Evolutionary conservation across 1,140 invertebrate species (phyloP), one percentile per base, ranked within the genome.

Genomic region (Sycobia sp.): DNA sequence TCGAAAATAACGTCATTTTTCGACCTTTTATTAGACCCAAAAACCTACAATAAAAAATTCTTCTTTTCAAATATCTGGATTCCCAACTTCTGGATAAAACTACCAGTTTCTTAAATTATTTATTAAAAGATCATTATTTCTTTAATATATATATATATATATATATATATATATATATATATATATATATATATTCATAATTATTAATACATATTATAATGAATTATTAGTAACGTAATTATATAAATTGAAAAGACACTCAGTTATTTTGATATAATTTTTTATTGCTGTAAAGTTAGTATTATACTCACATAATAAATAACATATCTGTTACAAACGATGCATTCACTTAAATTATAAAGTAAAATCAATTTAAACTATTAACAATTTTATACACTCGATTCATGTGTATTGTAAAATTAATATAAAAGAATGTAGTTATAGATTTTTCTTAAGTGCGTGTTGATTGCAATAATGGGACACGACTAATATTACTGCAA

Each of bases 201-300:
- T 36, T 36, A 10, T 13, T 10, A 7, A 3, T 36, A 10, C 11
- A 36, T 10, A 39, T 39, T 16, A 39, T n/a, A n/a, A n/a, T n/a
- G n/a, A n/a, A n/a, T n/a, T n/a, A n/a, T n/a, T n/a, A n/a, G n/a
- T n/a, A n/a, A n/a, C n/a, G n/a, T n/a, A n/a, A n/a, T n/a, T n/a
- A n/a, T n/a, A n/a, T n/a, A n/a, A n/a, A n/a, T n/a, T n/a, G n/a
- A n/a, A n/a, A n/a, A n/a, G n/a, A n/a, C n/a, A 32, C 29, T 32
- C 29, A 11, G 29, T n/a, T n/a, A 16, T 64, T 64, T 64, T 58
- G 62, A 57, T 64, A 64, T 59, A 65, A 59, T 65, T 59, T 63
- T 64, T 65, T 64, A 65, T 65, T 65, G 56, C 54, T 65, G 62
- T 59, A 65, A 65, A 59, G 62, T 65, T 65, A 65, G 56, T 65